Percentiles rank a stretch among this genome's conserved stretches.
Evolutionary conservation across 64 coral and sea anemone genomes (phyloP).

Genomic region (Orbicella faveolata): DNA sequence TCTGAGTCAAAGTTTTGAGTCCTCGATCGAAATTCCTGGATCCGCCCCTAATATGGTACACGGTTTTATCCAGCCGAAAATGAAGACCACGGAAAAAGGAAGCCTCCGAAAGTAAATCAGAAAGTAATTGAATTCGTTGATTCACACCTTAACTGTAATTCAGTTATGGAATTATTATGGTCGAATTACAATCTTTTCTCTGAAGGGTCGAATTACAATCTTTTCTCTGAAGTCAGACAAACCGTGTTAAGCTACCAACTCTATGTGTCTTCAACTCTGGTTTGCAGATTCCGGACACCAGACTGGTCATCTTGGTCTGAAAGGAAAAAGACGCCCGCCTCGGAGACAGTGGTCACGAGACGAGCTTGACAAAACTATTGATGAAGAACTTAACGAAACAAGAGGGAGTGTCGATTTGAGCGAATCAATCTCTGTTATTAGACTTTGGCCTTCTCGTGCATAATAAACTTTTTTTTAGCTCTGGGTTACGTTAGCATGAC

Average conservation of each 20-base stretch:
- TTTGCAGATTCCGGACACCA: constrained; percentile 23
- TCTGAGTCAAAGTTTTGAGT: too few species aligned
- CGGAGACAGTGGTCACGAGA: not conserved
- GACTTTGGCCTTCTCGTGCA: not conserved
- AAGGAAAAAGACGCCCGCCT: not conserved
- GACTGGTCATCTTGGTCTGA: not conserved
- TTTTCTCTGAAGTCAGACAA: too few species aligned
- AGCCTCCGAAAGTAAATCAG: too few species aligned
- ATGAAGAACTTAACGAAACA: not conserved
- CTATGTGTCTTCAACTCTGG: not conserved
- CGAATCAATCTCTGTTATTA: constrained; percentile 16
- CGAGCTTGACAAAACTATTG: not conserved
- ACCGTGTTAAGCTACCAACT: not conserved
- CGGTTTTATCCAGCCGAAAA: too few species aligned
- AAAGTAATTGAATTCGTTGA: too few species aligned
- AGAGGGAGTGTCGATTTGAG: not conserved
- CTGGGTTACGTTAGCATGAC: not conserved
- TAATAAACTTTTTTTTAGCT: not conserved
- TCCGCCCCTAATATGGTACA: too few species aligned
- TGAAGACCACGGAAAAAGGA: too few species aligned
- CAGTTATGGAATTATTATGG: too few species aligned
- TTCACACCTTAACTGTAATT: too few species aligned
- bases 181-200: too few species aligned
- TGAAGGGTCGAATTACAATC: too few species aligned
- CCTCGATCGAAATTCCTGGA: too few species aligned